These are phyloP conservation scores for Margaritifera margaritifera DNA, from an alignment of 2,888 invertebrate genomes.

Conservation along the genomic window DNA sequence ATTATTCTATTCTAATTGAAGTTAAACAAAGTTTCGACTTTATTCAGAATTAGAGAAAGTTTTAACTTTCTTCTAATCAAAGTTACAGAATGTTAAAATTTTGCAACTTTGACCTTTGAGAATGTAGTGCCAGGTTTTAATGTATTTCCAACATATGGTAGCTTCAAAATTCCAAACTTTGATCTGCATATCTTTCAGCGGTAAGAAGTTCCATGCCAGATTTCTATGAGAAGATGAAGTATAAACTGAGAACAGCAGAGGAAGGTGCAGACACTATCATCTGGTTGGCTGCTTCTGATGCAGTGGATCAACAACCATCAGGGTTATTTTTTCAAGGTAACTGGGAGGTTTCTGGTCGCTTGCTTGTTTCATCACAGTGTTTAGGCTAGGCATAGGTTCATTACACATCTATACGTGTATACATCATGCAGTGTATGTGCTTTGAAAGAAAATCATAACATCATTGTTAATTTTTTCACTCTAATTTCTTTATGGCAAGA, in stretches of 20 bases:
- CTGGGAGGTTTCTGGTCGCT: not conserved
- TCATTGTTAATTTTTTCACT: no score
- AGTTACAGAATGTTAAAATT: no score
- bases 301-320: constrained; percentile 61
- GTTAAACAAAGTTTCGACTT: no score
- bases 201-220: constrained; percentile 67
- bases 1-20: no score
- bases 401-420: not conserved
- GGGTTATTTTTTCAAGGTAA: constrained; percentile 74
- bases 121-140: not conserved
- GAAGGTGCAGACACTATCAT: constrained; percentile 75
- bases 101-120: no score
- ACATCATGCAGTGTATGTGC: no score
- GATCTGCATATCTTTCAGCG: constrained; percentile 45
- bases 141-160: not conserved
- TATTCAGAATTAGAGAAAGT: no score
- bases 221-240: constrained; percentile 74
- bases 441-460: no score
- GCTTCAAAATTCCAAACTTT: not conserved
- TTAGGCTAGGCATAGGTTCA: not conserved
- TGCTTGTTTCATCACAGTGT: not conserved
- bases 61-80: no score
- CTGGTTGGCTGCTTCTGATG: constrained; percentile 73
- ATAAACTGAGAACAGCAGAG: constrained; percentile 71
- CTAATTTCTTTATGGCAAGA: no score